Conservation (phyloP, 2,113 vertebrate species). For the Sinocyclocheilus rhinocerous region DNA sequence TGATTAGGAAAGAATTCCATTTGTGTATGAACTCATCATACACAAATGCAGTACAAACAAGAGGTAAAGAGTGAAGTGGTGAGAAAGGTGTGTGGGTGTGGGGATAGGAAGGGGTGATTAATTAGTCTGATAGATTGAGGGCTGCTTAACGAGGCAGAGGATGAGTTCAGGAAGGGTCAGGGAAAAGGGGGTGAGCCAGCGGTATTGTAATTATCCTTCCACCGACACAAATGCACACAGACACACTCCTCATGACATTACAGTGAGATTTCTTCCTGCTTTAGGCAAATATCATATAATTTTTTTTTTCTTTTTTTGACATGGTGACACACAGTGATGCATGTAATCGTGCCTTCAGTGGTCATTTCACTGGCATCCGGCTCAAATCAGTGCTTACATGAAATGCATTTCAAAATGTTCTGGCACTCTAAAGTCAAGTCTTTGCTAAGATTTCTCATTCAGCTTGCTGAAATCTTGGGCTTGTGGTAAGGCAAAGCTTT, state of each 20-base stretch:
- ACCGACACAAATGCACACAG: not conserved
- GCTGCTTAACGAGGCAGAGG: conserved; percentile 37
- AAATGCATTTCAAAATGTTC: conserved; percentile 14
- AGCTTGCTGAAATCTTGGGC: not conserved
- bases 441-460: conserved; percentile 2
- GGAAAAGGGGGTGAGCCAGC: conserved; percentile 7
- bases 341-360: conserved; percentile 18
- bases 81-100: conserved; percentile 3
- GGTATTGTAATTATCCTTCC: conserved; percentile 33
- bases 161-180: conserved; percentile 41
- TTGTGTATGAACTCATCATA: not conserved
- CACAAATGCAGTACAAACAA: not conserved
- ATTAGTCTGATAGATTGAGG: conserved; percentile 41
- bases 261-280: not conserved
- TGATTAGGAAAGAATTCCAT: not conserved
- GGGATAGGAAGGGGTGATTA: not conserved
- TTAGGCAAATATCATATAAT: not conserved
- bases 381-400: conserved; percentile 13
- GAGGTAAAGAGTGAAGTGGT: not conserved
- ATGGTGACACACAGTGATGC: conserved; percentile 11
- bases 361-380: not conserved
- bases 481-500: not conserved
- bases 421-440: not conserved
- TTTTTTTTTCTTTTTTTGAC: not conserved
- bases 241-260: not conserved